These are phyloP conservation scores for Drosophila yooni DNA, from an alignment of 2,888 invertebrate species.

Conservation along the genomic window DNA sequence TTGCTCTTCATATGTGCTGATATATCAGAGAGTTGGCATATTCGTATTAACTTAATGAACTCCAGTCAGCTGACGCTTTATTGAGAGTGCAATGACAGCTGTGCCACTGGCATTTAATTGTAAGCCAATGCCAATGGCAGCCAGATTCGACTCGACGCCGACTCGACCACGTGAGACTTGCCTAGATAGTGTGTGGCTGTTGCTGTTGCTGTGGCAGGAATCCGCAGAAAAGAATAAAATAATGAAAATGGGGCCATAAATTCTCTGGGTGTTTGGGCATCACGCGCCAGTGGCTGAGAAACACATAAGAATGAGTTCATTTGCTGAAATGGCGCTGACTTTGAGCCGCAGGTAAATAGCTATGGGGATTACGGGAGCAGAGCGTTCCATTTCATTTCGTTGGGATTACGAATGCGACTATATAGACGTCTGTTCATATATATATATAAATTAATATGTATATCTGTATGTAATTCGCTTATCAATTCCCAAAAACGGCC, in stretches of 20 bases:
- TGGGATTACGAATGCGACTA: slow-evolving; percentile 33
- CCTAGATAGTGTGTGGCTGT: slow-evolving; percentile 14
- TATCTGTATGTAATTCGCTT: slow-evolving; percentile 13
- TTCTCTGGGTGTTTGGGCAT: slow-evolving; percentile 40
- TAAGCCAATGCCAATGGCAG: slow-evolving; percentile 20
- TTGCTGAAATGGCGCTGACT: slow-evolving; percentile 43
- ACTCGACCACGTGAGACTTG: slow-evolving; percentile 29
- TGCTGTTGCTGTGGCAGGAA: slow-evolving; percentile 17
- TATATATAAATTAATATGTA: background rate
- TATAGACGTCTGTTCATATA: background rate
- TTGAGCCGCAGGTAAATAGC: slow-evolving; percentile 60
- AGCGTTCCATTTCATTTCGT: slow-evolving; percentile 14
- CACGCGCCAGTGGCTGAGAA: slow-evolving; percentile 43
- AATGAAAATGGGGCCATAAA: slow-evolving; percentile 31
- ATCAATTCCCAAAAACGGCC: slow-evolving; percentile 20
- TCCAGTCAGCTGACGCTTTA: background rate
- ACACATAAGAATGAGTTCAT: slow-evolving; percentile 35
- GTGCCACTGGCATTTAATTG: slow-evolving; percentile 12
- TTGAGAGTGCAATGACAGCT: background rate
- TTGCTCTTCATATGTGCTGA: background rate
- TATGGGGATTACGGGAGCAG: slow-evolving; percentile 56
- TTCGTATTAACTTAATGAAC: background rate
- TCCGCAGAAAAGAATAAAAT: slow-evolving; percentile 21
- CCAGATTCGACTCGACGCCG: background rate
- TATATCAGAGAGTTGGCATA: background rate